Evolutionary conservation across 53 echinoderm and acorn worm species (phyloP).

Genomic region (Paelopatides confundens): DNA sequence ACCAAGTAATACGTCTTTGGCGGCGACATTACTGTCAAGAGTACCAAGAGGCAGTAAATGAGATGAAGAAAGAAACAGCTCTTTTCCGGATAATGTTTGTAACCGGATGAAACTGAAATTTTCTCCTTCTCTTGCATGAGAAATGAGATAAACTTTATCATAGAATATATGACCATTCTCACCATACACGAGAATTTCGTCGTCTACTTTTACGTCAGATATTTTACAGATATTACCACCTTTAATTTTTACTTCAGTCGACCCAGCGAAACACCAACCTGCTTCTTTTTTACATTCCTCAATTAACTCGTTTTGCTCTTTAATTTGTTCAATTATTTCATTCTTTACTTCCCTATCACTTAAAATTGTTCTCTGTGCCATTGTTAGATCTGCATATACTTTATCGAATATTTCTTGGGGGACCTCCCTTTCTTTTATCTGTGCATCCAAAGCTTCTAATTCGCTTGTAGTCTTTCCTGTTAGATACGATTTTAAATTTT

Average conservation of each 20-base stretch:
- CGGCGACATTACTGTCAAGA: not conserved
- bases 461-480: not conserved
- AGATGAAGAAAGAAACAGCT: not conserved
- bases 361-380: not conserved
- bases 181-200: conserved; percentile 6
- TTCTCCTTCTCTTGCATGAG: not conserved
- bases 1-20: not conserved
- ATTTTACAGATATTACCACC: not conserved
- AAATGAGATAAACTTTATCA: conserved; percentile 14
- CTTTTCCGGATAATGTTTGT: not conserved
- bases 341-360: not conserved
- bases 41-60: not conserved
- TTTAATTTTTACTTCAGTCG: not conserved
- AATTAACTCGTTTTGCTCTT: not conserved
- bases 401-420: no score
- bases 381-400: not conserved
- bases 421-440: no score
- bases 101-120: not conserved
- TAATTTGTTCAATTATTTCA: not conserved
- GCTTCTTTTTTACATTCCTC: not conserved
- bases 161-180: not conserved
- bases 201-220: not conserved
- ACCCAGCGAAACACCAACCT: not conserved
- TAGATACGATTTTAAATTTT: not conserved
- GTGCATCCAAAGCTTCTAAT: not conserved